Base-by-base conservation (phyloP, 2,113 vertebrate genomes). In the Hoplias malabaricus region DNA sequence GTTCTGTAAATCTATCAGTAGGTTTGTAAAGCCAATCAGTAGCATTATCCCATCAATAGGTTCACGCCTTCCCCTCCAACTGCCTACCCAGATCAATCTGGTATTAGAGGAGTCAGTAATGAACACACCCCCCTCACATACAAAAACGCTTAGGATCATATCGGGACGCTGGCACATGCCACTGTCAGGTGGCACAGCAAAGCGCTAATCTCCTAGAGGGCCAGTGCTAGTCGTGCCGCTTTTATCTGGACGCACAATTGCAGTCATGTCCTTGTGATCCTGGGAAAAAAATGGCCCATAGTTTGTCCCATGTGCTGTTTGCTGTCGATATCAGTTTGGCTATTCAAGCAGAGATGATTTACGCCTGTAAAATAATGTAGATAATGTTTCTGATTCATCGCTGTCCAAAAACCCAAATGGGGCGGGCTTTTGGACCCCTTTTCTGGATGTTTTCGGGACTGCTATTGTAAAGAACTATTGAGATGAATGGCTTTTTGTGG, bases 31-130 rank as follows among this genome's bases (percentile, higher is more conserved):
- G 10, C n/a, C n/a, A n/a, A n/a, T n/a, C n/a, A n/a, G n/a, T n/a
- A n/a, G n/a, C n/a, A n/a, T n/a, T n/a, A n/a, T n/a, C n/a, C 46
- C 46, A n/a, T n/a, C 46, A 72, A 40, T 56, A 73, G 33, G 67
- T 75, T 62, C 38, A 40, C 76, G 57, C 48, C n/a, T 23, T 75
- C 80, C 77, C 84, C 82, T 3, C 11, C 7, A 7, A 25, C 21
- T 5, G 34, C 31, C 21, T 40, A 19, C 21, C 1, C 66, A 84
- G 75, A 68, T 80, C 83, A 81, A 34, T 82, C 54, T 80, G 86
- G 86, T 86, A 85, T 85, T 84, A 83, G 87, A 83, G 86, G 68
- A 87, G 83, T 88, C 90, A 86, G 89, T 92, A 92, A 91, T 92
- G 2, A 23, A 19, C 19, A 1, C 48, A 19, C 3, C 3, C 16